Conservation (phyloP, 2,797 vertebrate genomes). For the Microchirus variegatus region DNA sequence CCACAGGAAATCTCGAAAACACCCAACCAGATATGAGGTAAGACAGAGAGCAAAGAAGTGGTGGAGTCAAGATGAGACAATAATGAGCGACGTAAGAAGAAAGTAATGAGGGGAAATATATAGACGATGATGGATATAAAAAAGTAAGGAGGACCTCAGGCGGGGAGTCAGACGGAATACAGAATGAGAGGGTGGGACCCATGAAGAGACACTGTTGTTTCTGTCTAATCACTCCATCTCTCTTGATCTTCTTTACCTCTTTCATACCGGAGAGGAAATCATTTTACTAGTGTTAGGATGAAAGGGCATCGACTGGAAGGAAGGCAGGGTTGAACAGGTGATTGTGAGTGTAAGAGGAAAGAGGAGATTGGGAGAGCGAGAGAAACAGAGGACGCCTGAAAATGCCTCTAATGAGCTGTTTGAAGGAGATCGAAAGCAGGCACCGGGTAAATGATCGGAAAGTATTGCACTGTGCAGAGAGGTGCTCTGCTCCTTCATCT, state of each 20-base stretch:
- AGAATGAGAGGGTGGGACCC: constrained; percentile 1
- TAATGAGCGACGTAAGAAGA: neutral
- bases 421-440: constrained; percentile 33
- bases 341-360: constrained; percentile 5
- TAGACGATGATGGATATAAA: constrained; percentile 12
- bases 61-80: neutral
- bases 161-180: constrained; percentile 10
- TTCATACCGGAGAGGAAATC: constrained; percentile 4
- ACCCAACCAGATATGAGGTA: constrained; percentile 95
- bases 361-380: constrained; percentile 10
- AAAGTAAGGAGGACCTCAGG: neutral
- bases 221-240: too few relatives aligned
- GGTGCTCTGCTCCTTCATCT: constrained; percentile 17
- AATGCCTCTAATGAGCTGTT: constrained; percentile 57
- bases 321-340: constrained; percentile 8
- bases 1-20: constrained; percentile 87
- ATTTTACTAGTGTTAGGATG: constrained; percentile 18
- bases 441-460: constrained; percentile 34
- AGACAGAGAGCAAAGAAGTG: constrained; percentile 16
- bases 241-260: too few relatives aligned
- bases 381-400: neutral
- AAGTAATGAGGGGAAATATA: constrained; percentile 11
- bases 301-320: constrained; percentile 18
- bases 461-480: constrained; percentile 33
- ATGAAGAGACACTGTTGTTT: constrained; percentile 12